These are phyloP conservation scores for Falco cherrug DNA, from an alignment of 2,797 vertebrate genomes.

Conservation along the genomic window DNA sequence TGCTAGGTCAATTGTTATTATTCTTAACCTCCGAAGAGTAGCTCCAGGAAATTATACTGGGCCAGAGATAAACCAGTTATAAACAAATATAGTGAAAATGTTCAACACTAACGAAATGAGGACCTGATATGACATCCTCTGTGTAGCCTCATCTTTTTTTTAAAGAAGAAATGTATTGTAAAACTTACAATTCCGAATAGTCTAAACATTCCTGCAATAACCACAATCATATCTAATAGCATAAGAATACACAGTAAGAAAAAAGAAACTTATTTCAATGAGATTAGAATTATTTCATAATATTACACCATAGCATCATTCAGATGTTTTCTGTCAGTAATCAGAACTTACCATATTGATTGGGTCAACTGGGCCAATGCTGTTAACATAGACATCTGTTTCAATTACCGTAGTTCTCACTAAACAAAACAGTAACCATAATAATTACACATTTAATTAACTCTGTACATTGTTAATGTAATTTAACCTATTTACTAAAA, in stretches of 20 bases:
- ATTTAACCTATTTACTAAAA: background rate
- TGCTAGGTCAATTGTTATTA: background rate
- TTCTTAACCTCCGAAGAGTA: background rate
- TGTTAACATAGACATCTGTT: conserved; percentile 96
- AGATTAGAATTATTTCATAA: background rate
- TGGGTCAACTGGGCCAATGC: conserved; percentile 95
- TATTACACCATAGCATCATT: background rate
- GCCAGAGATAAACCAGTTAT: background rate
- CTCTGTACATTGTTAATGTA: background rate
- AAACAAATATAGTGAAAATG: background rate
- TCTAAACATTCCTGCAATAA: background rate
- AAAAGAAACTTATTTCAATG: background rate
- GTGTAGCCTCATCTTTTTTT: background rate
- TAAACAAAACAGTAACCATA: conserved; percentile 77
- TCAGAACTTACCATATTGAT: conserved; percentile 93
- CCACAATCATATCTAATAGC: background rate
- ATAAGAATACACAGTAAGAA: background rate
- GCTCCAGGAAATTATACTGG: background rate
- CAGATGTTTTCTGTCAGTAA: background rate
- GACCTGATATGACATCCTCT: background rate
- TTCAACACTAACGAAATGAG: background rate
- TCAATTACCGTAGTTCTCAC: conserved; percentile 95
- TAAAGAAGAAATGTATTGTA: background rate
- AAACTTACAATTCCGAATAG: background rate
- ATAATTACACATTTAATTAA: conserved; percentile 15